phyloP scores from a whole-genome alignment of 2,888 invertebrate species.

The Chesias legatella region DNA sequence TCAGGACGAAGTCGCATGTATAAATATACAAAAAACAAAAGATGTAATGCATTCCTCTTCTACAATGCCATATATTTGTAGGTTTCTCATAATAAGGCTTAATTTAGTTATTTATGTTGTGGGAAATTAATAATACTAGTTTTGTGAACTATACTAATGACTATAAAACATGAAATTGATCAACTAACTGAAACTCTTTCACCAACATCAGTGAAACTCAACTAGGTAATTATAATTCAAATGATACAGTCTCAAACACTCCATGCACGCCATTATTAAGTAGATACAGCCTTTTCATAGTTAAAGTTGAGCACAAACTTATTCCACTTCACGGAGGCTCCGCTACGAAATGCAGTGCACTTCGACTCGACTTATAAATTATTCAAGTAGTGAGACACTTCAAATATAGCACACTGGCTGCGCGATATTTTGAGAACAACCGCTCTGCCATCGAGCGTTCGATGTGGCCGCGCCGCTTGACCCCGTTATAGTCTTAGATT shows the following conservation, averaged over 20 bases:
- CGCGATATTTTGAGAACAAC: slow-evolving; percentile 70
- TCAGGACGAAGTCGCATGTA: no score
- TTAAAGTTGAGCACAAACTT: slow-evolving; percentile 48
- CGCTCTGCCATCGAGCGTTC: slow-evolving; percentile 36
- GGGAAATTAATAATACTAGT: no score
- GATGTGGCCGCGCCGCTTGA: slow-evolving; percentile 40
- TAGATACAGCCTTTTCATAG: slow-evolving; percentile 32
- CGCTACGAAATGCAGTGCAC: slow-evolving; percentile 66
- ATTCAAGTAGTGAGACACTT: slow-evolving; percentile 76
- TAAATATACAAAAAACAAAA: no score
- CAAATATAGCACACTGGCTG: slow-evolving; percentile 68
- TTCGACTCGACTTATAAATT: slow-evolving; percentile 72
- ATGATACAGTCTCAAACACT: slow-evolving; percentile 14
- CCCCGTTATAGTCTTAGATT: slow-evolving; percentile 41
- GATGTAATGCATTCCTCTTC: no score
- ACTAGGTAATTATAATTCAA: slow-evolving; percentile 6
- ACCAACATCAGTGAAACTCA: no score
- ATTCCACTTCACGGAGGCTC: slow-evolving; percentile 49
- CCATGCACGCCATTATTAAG: slow-evolving; percentile 18
- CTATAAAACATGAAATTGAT: no score
- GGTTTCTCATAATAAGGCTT: no score
- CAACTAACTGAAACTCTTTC: no score
- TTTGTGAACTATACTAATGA: no score
- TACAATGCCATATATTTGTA: no score
- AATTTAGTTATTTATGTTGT: no score